Percentiles rank a stretch among this genome's conserved stretches.
Conservation (phyloP, 1,140 invertebrate species). For the Coptotermes formosanus region DNA sequence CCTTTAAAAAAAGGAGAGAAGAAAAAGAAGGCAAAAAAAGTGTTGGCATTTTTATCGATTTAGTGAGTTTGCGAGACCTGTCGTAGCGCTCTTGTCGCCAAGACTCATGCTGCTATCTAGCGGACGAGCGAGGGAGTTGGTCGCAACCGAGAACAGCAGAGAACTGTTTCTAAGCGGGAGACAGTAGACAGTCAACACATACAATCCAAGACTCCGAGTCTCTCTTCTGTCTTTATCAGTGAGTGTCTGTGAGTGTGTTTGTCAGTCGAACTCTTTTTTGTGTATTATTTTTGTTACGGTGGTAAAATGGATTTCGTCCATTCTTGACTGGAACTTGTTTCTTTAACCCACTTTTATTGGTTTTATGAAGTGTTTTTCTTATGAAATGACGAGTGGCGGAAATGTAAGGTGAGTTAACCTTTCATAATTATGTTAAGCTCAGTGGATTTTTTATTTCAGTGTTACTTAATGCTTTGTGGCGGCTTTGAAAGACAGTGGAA, state of each 20-base stretch:
- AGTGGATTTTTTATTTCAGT: background rate
- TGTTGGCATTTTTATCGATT: conserved; percentile 28
- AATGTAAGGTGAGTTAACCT: conserved; percentile 20
- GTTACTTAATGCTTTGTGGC: background rate
- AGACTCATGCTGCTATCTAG: conserved; percentile 26
- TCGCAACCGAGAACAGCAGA: conserved; percentile 21
- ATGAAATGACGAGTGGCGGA: conserved; percentile 24
- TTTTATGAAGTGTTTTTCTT: conserved; percentile 9
- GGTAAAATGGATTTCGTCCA: conserved; percentile 22
- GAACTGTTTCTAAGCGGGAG: conserved; percentile 24
- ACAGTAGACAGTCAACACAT: conserved; percentile 28
- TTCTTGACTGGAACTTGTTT: conserved; percentile 16
- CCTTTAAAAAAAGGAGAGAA: conserved; percentile 13
- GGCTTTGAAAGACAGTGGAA: background rate
- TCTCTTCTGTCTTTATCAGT: conserved; percentile 18
- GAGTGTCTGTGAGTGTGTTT: conserved; percentile 4
- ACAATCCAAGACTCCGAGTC: conserved; percentile 2
- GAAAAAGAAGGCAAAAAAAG: conserved; percentile 23
- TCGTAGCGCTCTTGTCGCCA: conserved; percentile 23
- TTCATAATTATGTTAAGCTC: background rate
- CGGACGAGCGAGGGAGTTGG: conserved; percentile 1
- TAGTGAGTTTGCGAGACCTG: background rate
- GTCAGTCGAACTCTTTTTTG: background rate
- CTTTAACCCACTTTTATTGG: background rate
- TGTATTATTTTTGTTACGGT: conserved; percentile 21